Evolutionary conservation across 2,888 invertebrate species (phyloP), one percentile per base, ranked within the genome.

Genomic region (Erebia ligea): DNA sequence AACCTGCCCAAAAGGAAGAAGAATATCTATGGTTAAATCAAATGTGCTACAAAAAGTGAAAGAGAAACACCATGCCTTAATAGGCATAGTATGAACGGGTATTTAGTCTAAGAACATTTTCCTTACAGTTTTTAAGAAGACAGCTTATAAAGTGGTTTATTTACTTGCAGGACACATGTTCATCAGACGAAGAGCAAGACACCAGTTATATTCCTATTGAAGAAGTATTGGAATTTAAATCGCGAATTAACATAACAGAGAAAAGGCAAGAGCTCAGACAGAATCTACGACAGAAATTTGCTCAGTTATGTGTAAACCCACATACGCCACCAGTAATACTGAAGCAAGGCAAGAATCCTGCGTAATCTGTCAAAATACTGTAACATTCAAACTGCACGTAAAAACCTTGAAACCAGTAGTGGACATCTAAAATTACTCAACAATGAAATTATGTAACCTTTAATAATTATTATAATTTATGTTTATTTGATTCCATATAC

Each of bases 201-300:
- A 95, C 94, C 79, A 95, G 96, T 92, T 96, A 96, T 94, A 98
- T 98, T 94, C 97, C 98, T 77, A 95, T 96, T 80, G 98, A 98
- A 90, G 98, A 98, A 87, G 96, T 98, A 77, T 94, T 96, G 90
- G 97, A 97, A 90, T 98, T 98, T 88, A 96, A 97, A 92, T 96
- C 96, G 77, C 96, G 96, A 84, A 95, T 95, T 84, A 96, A 96
- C 86, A 95, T 97, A 81, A 95, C 95, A 74, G 96, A 97, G 83
- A 95, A 97, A 90, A 95, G 98, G 78, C 95, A 96, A 82, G 96
- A 97, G 89, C 91, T 98, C 81, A 94, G 98, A 69, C 96, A 97
- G 87, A 97, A 95, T 71, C 92, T 98, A 73, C 96, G 96, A 83
- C 95, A 96, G 85, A 96, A 97, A 86, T 98, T 98, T 85, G 97